These are phyloP conservation scores for Tupaia tana DNA, from an alignment of 2,113 vertebrate species.

Conservation along the genomic window DNA sequence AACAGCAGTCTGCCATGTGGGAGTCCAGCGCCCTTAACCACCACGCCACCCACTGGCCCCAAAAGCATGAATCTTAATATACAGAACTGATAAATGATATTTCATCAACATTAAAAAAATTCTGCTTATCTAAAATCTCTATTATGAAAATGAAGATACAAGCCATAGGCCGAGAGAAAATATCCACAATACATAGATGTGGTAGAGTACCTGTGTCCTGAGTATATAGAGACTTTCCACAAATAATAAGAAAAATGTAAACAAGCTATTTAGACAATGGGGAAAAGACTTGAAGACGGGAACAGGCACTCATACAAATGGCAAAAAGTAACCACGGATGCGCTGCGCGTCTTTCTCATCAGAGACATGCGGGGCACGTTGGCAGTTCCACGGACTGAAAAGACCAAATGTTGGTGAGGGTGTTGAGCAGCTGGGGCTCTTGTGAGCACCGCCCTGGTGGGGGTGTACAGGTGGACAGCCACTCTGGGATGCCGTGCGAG, in stretches of 20 bases:
- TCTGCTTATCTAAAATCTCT: neutral
- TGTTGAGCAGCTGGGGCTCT: neutral
- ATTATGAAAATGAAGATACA: neutral
- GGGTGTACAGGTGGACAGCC: fast-evolving
- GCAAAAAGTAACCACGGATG: neutral
- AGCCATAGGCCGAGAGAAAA: neutral
- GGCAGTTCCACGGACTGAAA: neutral
- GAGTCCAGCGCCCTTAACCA: too few species aligned
- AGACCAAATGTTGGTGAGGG: neutral
- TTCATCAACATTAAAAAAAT: neutral
- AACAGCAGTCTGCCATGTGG: too few species aligned
- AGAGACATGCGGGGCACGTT: neutral
- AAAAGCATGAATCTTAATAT: neutral
- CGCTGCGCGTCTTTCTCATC: fast-evolving
- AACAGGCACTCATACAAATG: neutral
- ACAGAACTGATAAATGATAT: neutral
- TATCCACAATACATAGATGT: too few species aligned
- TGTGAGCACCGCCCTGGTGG: fast-evolving
- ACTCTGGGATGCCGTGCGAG: neutral
- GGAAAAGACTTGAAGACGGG: neutral
- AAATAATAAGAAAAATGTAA: neutral
- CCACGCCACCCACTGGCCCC: too few species aligned
- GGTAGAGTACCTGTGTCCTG: neutral
- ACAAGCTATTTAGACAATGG: neutral
- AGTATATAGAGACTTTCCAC: neutral